Percentiles rank a stretch among this genome's conserved stretches.
phyloP scores from a whole-genome alignment of 1,140 invertebrate species.

The Dufourea novaeangliae region DNA sequence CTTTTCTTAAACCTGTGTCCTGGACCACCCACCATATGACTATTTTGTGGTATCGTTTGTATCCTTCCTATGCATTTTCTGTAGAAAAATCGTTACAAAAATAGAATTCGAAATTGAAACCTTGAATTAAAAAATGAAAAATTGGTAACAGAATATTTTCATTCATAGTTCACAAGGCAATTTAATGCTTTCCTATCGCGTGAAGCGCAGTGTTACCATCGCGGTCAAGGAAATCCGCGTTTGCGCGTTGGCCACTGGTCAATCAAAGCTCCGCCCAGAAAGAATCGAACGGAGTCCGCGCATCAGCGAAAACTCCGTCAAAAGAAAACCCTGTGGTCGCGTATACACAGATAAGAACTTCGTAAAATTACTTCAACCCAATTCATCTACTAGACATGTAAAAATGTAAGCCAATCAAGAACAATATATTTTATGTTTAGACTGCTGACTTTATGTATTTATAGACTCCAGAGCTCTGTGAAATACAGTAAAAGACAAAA shows the following conservation, averaged over 20 bases:
- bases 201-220: background rate
- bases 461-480: no score
- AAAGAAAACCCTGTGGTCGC: no score
- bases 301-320: conserved; percentile 36
- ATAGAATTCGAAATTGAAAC: no score
- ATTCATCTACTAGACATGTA: no score
- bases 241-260: conserved; percentile 78
- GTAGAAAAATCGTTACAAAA: no score
- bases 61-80: background rate
- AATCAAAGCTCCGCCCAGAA: conserved; percentile 76
- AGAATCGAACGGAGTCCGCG: conserved; percentile 68
- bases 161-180: background rate
- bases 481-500: no score
- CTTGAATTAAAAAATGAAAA: background rate
- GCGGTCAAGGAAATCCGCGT: conserved; percentile 58
- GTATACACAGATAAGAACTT: no score
- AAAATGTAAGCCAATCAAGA: no score
- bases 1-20: background rate
- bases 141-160: background rate
- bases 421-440: no score
- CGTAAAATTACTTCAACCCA: no score
- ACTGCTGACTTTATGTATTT: no score
- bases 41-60: background rate
- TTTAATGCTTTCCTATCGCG: background rate
- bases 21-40: conserved; percentile 16